phyloP scores from a whole-genome alignment of 2,888 invertebrate genomes.

The Poecilobothrus nobilitatus region DNA sequence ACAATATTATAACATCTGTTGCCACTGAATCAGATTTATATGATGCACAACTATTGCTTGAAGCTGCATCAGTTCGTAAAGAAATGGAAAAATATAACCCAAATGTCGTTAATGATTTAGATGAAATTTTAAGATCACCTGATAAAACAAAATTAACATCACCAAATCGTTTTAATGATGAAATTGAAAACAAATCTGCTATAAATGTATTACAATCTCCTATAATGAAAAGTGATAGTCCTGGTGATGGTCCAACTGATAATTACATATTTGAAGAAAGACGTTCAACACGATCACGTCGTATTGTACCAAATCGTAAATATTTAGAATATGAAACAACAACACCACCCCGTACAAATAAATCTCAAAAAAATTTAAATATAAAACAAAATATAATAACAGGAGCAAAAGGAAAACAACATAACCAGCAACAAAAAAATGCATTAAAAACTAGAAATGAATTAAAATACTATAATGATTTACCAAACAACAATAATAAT shows the following conservation, averaged over 20 bases:
- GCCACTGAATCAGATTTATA: conserved; percentile 33
- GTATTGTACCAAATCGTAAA: conserved; percentile 30
- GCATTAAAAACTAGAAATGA: conserved; percentile 12
- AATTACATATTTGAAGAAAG: conserved; percentile 19
- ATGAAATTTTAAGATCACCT: conserved; percentile 42
- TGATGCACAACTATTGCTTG: conserved; percentile 37
- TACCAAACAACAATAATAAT: neutral
- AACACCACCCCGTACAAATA: conserved; percentile 17
- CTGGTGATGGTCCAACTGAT: conserved; percentile 22
- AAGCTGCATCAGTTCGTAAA: conserved; percentile 35
- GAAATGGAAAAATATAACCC: conserved; percentile 40
- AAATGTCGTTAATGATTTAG: conserved; percentile 41
- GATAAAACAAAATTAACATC: conserved; percentile 35
- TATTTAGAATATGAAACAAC: conserved; percentile 32
- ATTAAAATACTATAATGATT: neutral
- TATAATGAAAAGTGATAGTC: neutral
- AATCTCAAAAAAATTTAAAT: conserved; percentile 12
- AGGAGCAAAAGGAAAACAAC: conserved; percentile 16
- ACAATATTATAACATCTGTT: conserved; percentile 13
- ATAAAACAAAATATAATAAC: neutral
- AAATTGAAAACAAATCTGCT: neutral
- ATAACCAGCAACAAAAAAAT: conserved; percentile 16
- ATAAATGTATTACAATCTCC: neutral
- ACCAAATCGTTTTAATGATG: conserved; percentile 25
- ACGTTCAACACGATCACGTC: conserved; percentile 29